Evolutionary conservation across 2,797 vertebrate genomes (phyloP).

Genomic region (Cirrhinus mrigala): DNA sequence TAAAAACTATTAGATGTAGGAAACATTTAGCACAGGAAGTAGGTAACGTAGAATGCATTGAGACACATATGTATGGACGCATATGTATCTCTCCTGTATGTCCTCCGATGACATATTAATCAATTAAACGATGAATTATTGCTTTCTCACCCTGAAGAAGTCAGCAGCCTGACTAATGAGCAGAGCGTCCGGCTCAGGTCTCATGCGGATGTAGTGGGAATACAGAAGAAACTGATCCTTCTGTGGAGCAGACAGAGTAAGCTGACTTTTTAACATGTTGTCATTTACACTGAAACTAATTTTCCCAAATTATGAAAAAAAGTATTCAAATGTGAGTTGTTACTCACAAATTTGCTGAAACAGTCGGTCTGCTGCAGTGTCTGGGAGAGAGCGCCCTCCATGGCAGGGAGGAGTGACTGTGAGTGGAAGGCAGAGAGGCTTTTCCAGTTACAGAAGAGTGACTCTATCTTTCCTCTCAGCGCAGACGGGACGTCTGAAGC

Average conservation of each 20-base stretch:
- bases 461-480: slow-evolving; percentile 76
- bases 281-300: not conserved
- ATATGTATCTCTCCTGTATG: not conserved
- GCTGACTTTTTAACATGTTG: not conserved
- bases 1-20: not conserved
- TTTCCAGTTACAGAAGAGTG: slow-evolving; percentile 80
- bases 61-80: not conserved
- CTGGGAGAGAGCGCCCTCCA: slow-evolving; percentile 86
- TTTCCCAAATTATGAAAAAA: not conserved
- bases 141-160: slow-evolving; percentile 82
- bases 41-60: no score
- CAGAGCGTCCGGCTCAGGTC: slow-evolving; percentile 82
- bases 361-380: slow-evolving; percentile 87
- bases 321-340: not conserved
- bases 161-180: slow-evolving; percentile 79
- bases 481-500: slow-evolving; percentile 76
- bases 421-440: slow-evolving; percentile 84
- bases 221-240: slow-evolving; percentile 88
- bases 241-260: no score
- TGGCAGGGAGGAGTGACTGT: slow-evolving; percentile 83
- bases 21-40: not conserved
- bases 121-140: not conserved
- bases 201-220: slow-evolving; percentile 86
- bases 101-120: not conserved
- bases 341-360: slow-evolving; percentile 88